phyloP scores from a whole-genome alignment of 2,113 vertebrate genomes.

The Benitochromis conjunctus region DNA sequence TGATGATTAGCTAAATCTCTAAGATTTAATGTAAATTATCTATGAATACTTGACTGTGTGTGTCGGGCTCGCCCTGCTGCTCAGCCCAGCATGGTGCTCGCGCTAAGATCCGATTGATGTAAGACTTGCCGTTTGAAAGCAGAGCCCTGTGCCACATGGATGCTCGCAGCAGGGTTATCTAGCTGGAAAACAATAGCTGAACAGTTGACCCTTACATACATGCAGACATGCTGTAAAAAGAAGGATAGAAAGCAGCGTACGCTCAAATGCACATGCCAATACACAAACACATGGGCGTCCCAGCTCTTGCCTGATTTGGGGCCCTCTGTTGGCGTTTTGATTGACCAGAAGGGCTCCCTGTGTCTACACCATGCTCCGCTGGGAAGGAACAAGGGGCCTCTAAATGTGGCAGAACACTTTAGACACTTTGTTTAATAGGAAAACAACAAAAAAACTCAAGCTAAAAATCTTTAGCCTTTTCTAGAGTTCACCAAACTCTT shows the following conservation, averaged over 20 bases:
- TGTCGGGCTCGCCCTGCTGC: neutral
- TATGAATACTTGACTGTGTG: neutral
- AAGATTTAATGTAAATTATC: neutral
- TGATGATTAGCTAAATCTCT: neutral
- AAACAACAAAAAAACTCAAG: neutral
- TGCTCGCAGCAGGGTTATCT: slow-evolving; percentile 35
- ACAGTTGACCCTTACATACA: neutral
- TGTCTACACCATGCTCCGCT: neutral
- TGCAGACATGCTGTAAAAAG: neutral
- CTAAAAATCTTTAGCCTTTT: slow-evolving; percentile 11
- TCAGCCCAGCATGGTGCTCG: slow-evolving; percentile 9
- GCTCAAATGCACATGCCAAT: slow-evolving; percentile 41
- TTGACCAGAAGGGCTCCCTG: slow-evolving; percentile 9
- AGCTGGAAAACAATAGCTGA: slow-evolving; percentile 8
- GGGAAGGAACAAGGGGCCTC: neutral
- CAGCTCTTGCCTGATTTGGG: neutral
- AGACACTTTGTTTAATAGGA: neutral
- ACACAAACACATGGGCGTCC: neutral
- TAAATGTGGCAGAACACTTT: neutral
- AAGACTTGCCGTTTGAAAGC: neutral
- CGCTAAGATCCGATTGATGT: neutral
- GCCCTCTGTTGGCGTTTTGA: slow-evolving; percentile 35
- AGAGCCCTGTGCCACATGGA: slow-evolving; percentile 15
- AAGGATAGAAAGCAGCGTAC: neutral
- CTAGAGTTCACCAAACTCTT: neutral